Evolutionary conservation across 2,113 vertebrate genomes (phyloP).

Genomic region (Syrmaticus mikado): DNA sequence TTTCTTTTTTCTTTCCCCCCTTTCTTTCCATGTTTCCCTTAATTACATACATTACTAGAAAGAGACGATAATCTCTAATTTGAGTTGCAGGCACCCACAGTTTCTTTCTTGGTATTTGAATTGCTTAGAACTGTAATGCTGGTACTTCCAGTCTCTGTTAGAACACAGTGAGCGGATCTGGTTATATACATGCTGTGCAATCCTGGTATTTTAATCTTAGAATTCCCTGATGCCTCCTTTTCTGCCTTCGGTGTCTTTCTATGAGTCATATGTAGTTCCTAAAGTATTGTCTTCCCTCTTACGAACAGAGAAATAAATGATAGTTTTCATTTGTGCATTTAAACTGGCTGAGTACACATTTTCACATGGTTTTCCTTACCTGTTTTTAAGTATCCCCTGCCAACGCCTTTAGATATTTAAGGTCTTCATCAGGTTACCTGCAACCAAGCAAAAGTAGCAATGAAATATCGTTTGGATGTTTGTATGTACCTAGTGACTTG

Average conservation of each 20-base stretch:
- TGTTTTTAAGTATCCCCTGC: not conserved
- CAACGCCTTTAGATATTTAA: not conserved
- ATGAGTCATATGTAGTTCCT: not conserved
- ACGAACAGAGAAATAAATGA: not conserved
- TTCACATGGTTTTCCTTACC: not conserved
- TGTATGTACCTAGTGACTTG: not conserved
- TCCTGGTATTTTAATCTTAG: not conserved
- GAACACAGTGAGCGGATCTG: not conserved
- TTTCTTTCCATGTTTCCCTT: not conserved
- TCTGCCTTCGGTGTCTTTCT: not conserved
- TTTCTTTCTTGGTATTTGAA: not conserved
- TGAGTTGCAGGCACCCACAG: not conserved
- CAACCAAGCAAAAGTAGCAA: not conserved
- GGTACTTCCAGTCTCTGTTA: accelerated
- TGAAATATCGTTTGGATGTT: not conserved
- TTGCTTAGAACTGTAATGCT: not conserved
- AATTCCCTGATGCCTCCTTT: not conserved
- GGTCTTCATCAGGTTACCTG: not conserved
- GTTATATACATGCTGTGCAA: not conserved
- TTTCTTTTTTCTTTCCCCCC: not conserved
- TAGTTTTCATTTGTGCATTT: not conserved
- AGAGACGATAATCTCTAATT: not conserved
- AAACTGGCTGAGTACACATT: not conserved
- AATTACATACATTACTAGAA: not conserved
- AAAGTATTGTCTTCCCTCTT: not conserved